These are phyloP conservation scores for Calyptomena viridis DNA, from an alignment of 2,113 vertebrate species.

Conservation along the genomic window DNA sequence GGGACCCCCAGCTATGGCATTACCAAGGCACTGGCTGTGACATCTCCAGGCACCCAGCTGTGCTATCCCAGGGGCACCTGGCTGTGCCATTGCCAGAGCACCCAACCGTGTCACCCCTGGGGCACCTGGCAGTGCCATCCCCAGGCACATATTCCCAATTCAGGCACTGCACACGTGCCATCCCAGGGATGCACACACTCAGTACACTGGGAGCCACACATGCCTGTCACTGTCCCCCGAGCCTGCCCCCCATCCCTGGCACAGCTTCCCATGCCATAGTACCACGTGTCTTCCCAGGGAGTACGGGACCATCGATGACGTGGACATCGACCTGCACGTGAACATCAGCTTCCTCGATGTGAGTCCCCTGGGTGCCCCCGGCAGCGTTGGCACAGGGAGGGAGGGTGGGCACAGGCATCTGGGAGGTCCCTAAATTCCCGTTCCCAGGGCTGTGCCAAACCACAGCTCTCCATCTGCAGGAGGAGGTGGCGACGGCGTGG, in stretches of 20 bases:
- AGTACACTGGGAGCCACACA: rapidly evolving
- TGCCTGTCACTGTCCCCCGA: rapidly evolving
- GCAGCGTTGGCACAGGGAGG: rapidly evolving
- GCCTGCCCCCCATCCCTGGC: not conserved
- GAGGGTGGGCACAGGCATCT: rapidly evolving
- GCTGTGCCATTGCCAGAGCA: not conserved
- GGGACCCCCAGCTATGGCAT: not conserved
- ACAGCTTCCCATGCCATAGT: rapidly evolving
- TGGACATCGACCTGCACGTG: conserved; percentile 97
- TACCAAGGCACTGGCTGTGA: not conserved
- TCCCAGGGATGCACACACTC: too few relatives aligned
- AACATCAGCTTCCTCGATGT: conserved; percentile 98
- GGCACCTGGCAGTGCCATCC: rapidly evolving
- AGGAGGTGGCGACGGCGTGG: conserved; percentile 98
- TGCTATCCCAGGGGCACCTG: too few relatives aligned
- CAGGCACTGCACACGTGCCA: rapidly evolving
- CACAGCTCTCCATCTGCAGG: conserved; percentile 68
- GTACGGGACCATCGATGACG: conserved; percentile 96
- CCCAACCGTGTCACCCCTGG: rapidly evolving
- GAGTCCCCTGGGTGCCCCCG: conserved; percentile 28
- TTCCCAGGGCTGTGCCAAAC: rapidly evolving
- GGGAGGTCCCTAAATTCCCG: rapidly evolving
- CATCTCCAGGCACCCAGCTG: rapidly evolving
- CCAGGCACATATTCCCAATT: not conserved
- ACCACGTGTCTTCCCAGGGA: conserved; percentile 78